Evolutionary conservation across 2,888 invertebrate species (phyloP), one percentile per base, ranked within the genome.

Genomic region (Iselma pallidipennis): DNA sequence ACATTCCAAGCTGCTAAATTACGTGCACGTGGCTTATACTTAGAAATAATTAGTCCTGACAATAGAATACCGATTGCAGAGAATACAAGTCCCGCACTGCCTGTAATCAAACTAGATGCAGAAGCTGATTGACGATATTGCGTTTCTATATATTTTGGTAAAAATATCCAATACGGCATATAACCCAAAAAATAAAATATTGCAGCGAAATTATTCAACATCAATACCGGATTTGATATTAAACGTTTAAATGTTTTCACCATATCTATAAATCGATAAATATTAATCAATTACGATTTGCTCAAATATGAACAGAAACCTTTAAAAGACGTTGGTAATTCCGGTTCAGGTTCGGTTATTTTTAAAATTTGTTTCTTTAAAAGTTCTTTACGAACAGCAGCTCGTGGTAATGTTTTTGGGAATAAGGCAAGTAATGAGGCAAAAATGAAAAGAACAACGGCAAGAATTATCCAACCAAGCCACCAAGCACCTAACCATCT

Each of bases 401-500:
- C 88, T 50, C 89, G 79, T 0, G 91, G 91, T 53, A 91, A 76
- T 5, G 88, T 87, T 70, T 88, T 87, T 0, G 91, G 91, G 68
- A 91, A 91, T 59, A 90, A 82, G 0, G 88, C 87, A 16, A 91
- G 76, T 2, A 90, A 81, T 12, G 86, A 83, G 0, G 89, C 87
- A 9, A 88, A 85, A 6, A 88, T 64, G 45, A 87, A 82, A 16
- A 89, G 81, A 2, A 88, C 76, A 0, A 84, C 77, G 12, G 86
- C 88, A 45, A 90, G 78, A 14, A 90, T 83, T 21, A 90, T 81
- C 88, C 90, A 91, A 1, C 90, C 91, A 49, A 91, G 75, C 91
- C 91, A 92, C 91, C 91, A 92, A n/a, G 92, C 91, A 0, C 92
- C 92, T 48, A 92, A 80, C 92, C 92, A 92, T 67, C 91, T 84